A percentile compares a stretch with the other conserved stretches of the same genome.
Conservation (phyloP, 2,888 invertebrate genomes). For the Petrophora chlorosata region DNA sequence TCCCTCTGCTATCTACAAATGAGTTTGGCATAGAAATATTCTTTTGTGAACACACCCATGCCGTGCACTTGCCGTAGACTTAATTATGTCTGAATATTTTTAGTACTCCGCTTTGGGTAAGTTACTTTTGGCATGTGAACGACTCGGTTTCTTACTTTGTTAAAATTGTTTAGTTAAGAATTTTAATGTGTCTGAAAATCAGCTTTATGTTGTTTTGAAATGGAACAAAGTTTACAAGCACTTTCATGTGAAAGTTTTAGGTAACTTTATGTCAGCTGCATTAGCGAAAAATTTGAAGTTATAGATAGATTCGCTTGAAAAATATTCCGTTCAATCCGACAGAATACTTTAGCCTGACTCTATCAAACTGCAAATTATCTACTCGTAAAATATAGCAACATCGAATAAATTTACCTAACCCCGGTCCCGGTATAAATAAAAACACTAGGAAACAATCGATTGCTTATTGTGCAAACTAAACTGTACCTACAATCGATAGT, state of each 20-base stretch:
- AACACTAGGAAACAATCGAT: slow-evolving; percentile 25
- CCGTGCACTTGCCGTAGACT: slow-evolving; percentile 48
- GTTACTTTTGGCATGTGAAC: slow-evolving; percentile 33
- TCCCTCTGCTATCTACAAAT: slow-evolving; percentile 75
- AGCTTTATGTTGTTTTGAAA: too few relatives aligned
- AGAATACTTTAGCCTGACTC: too few relatives aligned
- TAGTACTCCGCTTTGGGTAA: slow-evolving; percentile 42
- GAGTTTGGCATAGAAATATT: slow-evolving; percentile 77
- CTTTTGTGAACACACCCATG: slow-evolving; percentile 67
- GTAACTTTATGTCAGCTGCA: too few relatives aligned
- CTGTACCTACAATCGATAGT: slow-evolving; percentile 58
- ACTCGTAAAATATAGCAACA: too few relatives aligned
- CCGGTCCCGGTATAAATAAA: slow-evolving; percentile 21
- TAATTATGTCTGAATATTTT: slow-evolving; percentile 53
- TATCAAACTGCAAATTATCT: too few relatives aligned
- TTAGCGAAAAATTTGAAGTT: too few relatives aligned
- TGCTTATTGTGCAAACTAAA: slow-evolving; percentile 45
- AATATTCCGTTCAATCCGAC: too few relatives aligned
- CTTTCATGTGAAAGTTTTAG: too few relatives aligned
- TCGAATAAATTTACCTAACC: too few relatives aligned
- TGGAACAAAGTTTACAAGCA: too few relatives aligned
- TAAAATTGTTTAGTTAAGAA: slow-evolving; percentile 9
- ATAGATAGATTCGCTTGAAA: too few relatives aligned
- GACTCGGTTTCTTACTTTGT: slow-evolving; percentile 6
- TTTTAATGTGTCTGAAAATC: background rate